Base-by-base conservation (phyloP, 2,797 vertebrate species). In the Centropyge bicolor region DNA sequence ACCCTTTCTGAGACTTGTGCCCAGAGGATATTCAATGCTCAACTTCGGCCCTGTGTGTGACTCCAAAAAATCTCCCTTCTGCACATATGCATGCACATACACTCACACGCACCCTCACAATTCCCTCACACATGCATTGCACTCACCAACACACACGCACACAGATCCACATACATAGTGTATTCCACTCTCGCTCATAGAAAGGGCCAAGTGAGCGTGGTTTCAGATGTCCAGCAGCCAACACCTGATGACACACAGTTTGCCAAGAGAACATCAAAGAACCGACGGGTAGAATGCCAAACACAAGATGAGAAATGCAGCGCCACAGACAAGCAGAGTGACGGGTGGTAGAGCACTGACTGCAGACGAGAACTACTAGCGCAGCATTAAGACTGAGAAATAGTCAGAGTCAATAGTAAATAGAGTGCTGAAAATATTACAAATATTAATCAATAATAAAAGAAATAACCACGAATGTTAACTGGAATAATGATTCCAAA, bases 291-390 rank as follows among this genome's bases (percentile, higher is more conserved):
- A 89, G 78, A 89, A 95, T 91, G 93, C 87, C 94, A 95, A 94
- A 95, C 91, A 95, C 93, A 93, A 78, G 88, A 94, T 94, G 94
- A 90, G 87, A 80, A 86, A 95, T 94, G 94, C 83, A 92, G 90
- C 86, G 85, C 92, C 93, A 94, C 93, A 93, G 89, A 93, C 93
- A 94, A 93, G 94, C 93, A 90, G 92, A 93, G 94, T 90, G 89
- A 93, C 89, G 80, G 92, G 91, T 88, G 92, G 92, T 85, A 85
- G 89, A 91, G 86, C 88, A 84, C 89, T 90, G 89, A 91, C 88
- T 90, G 88, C 87, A 85, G 84, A 86, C 83, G 60, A 87, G 81
- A 82, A 89, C 78, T 84, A 88, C 84, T 59, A 87, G 90, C 76
- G 83, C 85, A 82, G 88, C 89, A 16, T 81, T 80, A 86, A 78